Evolutionary conservation across 2,888 invertebrate genomes (phyloP).

Genomic region (Pristionchus maxplancki): DNA sequence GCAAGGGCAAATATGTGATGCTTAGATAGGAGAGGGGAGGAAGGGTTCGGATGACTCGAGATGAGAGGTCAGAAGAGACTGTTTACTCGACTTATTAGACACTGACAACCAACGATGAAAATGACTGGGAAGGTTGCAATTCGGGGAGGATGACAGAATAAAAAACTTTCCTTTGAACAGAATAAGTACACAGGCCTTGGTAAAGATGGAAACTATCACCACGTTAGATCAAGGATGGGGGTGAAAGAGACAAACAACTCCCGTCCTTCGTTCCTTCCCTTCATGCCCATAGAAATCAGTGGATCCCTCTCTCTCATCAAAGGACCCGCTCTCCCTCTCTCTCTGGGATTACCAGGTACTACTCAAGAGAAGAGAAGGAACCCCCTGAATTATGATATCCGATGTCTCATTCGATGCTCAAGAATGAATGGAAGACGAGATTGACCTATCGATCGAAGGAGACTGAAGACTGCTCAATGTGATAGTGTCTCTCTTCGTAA

Average conservation of each 20-base stretch:
- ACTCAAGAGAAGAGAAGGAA: neutral
- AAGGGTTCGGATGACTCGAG: conserved; percentile 27
- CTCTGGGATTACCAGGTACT: neutral
- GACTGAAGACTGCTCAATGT: neutral
- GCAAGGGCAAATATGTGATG: conserved; percentile 31
- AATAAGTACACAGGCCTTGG: no score
- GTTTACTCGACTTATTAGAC: conserved; percentile 25
- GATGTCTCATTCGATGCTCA: neutral
- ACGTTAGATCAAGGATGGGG: neutral
- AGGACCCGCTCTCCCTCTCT: neutral
- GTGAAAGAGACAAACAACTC: neutral
- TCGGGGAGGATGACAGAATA: neutral
- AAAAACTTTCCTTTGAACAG: no score
- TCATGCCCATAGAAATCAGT: conserved; percentile 26
- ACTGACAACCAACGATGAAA: neutral
- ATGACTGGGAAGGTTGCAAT: neutral
- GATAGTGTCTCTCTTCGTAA: conserved; percentile 5
- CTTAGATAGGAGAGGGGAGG: neutral
- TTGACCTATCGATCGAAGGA: conserved; percentile 20
- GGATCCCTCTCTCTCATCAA: neutral
- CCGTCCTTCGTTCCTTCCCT: neutral
- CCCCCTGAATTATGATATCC: conserved; percentile 35
- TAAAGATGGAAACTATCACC: no score
- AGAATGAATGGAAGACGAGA: neutral
- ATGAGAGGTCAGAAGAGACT: neutral